A percentile compares a stretch with the other conserved stretches of the same genome.
Evolutionary conservation across 1,140 invertebrate genomes (phyloP).

Genomic region (Brachionus calyciflorus): DNA sequence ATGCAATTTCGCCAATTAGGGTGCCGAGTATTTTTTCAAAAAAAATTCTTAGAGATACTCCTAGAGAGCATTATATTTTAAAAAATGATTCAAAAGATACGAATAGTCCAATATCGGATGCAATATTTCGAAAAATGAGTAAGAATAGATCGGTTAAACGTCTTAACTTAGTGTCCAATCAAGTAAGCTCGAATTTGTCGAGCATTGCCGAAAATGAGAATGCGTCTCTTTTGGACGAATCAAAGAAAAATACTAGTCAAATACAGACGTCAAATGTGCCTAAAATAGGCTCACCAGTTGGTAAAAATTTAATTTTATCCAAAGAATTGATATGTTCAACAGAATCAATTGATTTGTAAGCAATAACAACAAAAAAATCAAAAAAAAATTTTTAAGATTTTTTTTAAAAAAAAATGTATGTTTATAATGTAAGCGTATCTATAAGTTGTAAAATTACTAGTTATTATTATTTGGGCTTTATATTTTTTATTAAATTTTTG

Average conservation of each 20-base stretch:
- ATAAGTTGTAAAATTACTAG: no score
- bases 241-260: conserved; percentile 5
- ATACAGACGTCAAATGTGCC: no score
- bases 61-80: neutral
- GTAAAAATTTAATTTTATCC: conserved; percentile 16
- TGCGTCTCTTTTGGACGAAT: neutral
- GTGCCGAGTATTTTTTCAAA: conserved; percentile 29
- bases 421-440: no score
- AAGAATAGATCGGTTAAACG: neutral
- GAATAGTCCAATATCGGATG: neutral
- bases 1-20: neutral
- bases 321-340: conserved; percentile 27
- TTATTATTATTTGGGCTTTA: no score
- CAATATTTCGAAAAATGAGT: neutral
- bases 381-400: neutral
- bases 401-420: neutral
- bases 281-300: conserved; percentile 9
- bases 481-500: no score
- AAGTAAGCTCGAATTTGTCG: conserved; percentile 30
- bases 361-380: no score
- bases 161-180: neutral
- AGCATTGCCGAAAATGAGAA: conserved; percentile 20
- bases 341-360: conserved; percentile 25
- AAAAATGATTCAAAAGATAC: neutral
- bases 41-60: conserved; percentile 26